These are phyloP conservation scores for Drosophila tanythrix DNA, from an alignment of 2,888 invertebrate species.

Conservation along the genomic window DNA sequence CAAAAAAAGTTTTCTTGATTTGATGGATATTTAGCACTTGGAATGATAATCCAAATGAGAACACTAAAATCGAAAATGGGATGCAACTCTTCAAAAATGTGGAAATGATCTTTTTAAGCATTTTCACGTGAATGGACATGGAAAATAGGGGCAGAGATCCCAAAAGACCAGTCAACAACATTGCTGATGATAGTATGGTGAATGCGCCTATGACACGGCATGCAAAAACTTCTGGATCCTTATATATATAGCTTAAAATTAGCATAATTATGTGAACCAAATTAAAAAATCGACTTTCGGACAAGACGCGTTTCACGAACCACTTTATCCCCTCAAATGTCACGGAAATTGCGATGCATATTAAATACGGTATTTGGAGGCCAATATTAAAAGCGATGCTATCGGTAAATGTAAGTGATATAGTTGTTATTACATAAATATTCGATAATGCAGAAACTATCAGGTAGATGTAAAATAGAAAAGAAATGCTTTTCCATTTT, in stretches of 20 bases:
- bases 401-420: background rate
- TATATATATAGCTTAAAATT: background rate
- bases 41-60: slow-evolving; percentile 26
- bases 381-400: rapidly evolving
- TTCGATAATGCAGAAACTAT: background rate
- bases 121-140: slow-evolving; percentile 29
- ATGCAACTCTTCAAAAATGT: slow-evolving; percentile 27
- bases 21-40: slow-evolving; percentile 23
- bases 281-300: background rate
- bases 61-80: slow-evolving; percentile 14
- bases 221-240: background rate
- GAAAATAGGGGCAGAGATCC: slow-evolving; percentile 21
- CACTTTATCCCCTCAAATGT: background rate
- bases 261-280: background rate
- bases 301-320: background rate
- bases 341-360: background rate
- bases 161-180: slow-evolving; percentile 17
- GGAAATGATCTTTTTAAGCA: slow-evolving; percentile 17
- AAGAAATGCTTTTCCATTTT: slow-evolving; percentile 88
- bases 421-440: background rate
- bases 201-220: slow-evolving; percentile 22
- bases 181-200: slow-evolving; percentile 16
- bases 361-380: background rate
- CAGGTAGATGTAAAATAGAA: slow-evolving; percentile 1
- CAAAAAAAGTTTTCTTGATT: background rate